These are phyloP conservation scores for Columbina picui DNA, from an alignment of 2,113 vertebrate species.

Conservation along the genomic window DNA sequence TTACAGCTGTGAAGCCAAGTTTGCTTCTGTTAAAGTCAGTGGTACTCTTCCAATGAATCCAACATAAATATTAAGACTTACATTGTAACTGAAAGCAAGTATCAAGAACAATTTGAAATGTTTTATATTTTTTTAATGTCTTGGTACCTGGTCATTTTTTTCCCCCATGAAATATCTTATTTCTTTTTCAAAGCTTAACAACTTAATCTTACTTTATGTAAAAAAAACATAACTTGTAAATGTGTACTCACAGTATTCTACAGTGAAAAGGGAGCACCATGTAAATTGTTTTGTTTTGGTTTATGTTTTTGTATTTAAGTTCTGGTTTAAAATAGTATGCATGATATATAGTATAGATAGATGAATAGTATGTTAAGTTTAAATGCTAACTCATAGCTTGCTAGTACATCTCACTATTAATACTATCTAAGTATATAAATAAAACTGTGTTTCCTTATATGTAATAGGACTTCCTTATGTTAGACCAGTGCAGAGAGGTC, in stretches of 20 bases:
- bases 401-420: neutral
- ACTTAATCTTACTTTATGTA: neutral
- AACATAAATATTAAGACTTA: neutral
- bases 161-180: neutral
- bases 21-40: neutral
- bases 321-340: neutral
- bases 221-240: neutral
- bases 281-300: neutral
- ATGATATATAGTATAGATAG: too few species aligned
- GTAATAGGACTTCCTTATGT: neutral
- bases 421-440: neutral
- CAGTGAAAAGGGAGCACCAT: neutral
- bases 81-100: neutral
- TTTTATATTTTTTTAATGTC: neutral
- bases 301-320: neutral
- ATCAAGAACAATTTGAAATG: neutral
- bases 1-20: neutral
- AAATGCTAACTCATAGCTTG: neutral
- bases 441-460: neutral
- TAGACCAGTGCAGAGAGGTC: neutral
- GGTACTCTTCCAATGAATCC: neutral
- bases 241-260: neutral
- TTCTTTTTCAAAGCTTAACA: neutral
- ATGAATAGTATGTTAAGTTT: neutral
- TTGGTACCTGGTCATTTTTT: neutral